Conservation (phyloP, 2,888 invertebrate genomes). For the Archaeoteleia sp. region DNA sequence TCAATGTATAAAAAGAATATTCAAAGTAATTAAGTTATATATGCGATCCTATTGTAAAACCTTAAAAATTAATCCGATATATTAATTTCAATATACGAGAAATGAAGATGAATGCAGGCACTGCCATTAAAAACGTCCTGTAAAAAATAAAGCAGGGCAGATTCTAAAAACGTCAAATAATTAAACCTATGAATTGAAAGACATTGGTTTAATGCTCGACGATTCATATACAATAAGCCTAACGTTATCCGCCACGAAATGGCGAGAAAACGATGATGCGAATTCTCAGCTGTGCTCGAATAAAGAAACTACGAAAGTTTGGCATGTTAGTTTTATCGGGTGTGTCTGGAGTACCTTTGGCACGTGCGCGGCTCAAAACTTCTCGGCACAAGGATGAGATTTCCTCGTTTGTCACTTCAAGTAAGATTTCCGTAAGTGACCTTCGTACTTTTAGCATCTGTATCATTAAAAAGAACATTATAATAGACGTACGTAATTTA, state of each 20-base stretch:
- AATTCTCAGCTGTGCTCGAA: constrained; percentile 52
- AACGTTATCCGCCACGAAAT: constrained; percentile 33
- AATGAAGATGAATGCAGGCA: constrained; percentile 10
- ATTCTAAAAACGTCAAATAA: constrained; percentile 68
- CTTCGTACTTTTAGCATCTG: constrained; percentile 92
- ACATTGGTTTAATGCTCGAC: constrained; percentile 68
- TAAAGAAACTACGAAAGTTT: constrained; percentile 62
- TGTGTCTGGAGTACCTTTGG: constrained; percentile 84
- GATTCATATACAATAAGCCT: constrained; percentile 60
- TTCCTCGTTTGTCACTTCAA: constrained; percentile 95
- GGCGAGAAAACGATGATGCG: constrained; percentile 25
- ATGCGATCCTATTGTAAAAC: too few relatives aligned
- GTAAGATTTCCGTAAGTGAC: constrained; percentile 93
- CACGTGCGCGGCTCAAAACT: constrained; percentile 85
- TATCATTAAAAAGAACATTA: constrained; percentile 16
- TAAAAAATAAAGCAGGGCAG: constrained; percentile 64
- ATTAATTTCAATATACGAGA: constrained; percentile 5
- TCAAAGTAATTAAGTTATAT: too few relatives aligned
- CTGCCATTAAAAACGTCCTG: constrained; percentile 56
- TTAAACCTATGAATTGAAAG: constrained; percentile 67
- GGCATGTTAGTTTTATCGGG: constrained; percentile 62
- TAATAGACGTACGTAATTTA: neutral
- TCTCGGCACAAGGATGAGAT: constrained; percentile 89
- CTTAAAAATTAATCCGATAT: too few relatives aligned
- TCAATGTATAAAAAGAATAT: too few relatives aligned